Conservation (phyloP, 2,888 invertebrate species). For the Tachina grossa region DNA sequence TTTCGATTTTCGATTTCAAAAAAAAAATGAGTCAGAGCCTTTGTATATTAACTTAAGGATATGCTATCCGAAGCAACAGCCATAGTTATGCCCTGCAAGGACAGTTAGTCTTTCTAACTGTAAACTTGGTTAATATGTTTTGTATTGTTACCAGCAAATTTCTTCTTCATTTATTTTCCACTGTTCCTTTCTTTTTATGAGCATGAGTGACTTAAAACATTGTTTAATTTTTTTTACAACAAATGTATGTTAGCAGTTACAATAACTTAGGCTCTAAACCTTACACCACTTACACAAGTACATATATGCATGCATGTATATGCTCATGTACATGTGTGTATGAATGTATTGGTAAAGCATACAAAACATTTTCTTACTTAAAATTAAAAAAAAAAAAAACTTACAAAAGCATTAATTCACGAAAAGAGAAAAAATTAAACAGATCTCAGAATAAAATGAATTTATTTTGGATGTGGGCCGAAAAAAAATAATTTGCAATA, state of each 20-base stretch:
- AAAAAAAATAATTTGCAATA: no score
- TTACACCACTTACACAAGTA: not conserved
- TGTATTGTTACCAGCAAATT: constrained; percentile 4
- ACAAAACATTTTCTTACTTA: not conserved
- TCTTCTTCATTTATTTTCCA: not conserved
- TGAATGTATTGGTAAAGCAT: not conserved
- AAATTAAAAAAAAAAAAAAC: no score
- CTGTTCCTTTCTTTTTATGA: constrained; percentile 48
- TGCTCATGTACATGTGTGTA: no score
- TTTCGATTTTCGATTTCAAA: no score
- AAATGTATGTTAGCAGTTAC: constrained; percentile 28
- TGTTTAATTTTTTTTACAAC: not conserved
- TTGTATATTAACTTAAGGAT: not conserved
- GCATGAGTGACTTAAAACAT: constrained; percentile 45
- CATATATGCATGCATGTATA: no score
- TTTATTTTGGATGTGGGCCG: no score
- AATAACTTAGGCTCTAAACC: constrained; percentile 12
- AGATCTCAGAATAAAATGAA: no score
- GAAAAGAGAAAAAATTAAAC: no score
- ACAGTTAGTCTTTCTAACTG: not conserved
- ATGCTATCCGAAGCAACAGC: no score
- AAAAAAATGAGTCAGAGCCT: no score
- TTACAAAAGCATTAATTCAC: no score
- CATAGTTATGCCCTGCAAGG: not conserved
- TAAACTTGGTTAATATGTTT: constrained; percentile 25